Conservation (phyloP, 2,888 invertebrate species). For the Phaonia tiefii region DNA sequence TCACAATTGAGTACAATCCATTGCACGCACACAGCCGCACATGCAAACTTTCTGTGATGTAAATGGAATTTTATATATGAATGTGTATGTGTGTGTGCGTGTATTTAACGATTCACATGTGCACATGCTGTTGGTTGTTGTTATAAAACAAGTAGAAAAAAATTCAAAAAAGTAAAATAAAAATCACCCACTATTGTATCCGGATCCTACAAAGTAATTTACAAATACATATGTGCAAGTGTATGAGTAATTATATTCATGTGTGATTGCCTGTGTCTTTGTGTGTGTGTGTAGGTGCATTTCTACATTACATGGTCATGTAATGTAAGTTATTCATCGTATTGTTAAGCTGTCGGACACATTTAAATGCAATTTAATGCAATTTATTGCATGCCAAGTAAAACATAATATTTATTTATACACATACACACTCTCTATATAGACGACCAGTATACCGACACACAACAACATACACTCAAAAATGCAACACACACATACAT, state of each 20-base stretch:
- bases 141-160: too few relatives aligned
- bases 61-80: too few relatives aligned
- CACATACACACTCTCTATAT: conserved; percentile 17
- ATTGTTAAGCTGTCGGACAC: conserved; percentile 78
- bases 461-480: conserved; percentile 49
- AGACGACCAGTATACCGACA: conserved; percentile 27
- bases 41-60: background rate
- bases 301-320: conserved; percentile 40
- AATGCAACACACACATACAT: background rate
- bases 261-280: background rate
- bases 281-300: conserved; percentile 19
- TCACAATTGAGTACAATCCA: conserved; percentile 24
- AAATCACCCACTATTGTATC: background rate
- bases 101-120: conserved; percentile 3
- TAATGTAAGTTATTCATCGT: conserved; percentile 60
- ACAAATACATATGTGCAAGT: conserved; percentile 10
- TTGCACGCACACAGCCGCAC: conserved; percentile 8
- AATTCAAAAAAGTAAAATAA: too few relatives aligned
- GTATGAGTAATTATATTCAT: conserved; percentile 15
- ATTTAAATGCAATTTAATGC: conserved; percentile 78
- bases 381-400: conserved; percentile 73
- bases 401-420: conserved; percentile 62
- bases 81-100: conserved; percentile 19
- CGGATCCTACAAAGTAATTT: background rate
- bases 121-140: background rate